Percentiles rank a stretch among this genome's conserved stretches.
These are phyloP conservation scores for Heliangelus exortis DNA, from an alignment of 2,797 vertebrate species.

Conservation along the genomic window DNA sequence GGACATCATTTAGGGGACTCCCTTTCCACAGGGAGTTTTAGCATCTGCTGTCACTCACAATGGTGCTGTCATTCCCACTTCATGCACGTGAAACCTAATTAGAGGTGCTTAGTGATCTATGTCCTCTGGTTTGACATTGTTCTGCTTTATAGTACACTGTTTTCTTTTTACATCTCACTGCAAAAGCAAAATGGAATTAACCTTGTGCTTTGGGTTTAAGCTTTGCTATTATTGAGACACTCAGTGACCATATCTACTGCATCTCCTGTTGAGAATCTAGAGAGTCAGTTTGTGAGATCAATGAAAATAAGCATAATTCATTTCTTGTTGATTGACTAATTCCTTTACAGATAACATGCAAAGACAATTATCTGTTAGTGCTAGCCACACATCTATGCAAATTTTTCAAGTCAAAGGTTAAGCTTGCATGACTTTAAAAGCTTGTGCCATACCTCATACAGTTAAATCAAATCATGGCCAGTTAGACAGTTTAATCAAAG, in stretches of 20 bases:
- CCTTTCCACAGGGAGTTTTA: slow-evolving; percentile 12
- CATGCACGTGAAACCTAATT: neutral
- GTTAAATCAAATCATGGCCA: neutral
- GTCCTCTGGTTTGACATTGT: neutral
- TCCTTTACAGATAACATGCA: neutral
- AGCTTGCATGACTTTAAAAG: neutral
- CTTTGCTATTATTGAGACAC: neutral
- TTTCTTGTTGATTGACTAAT: neutral
- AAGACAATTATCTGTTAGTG: neutral
- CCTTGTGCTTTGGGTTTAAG: neutral
- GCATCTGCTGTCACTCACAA: neutral
- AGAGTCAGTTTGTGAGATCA: neutral
- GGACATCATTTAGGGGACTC: neutral
- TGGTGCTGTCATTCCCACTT: neutral
- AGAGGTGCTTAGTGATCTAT: neutral
- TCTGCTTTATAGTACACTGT: neutral
- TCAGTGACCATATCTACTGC: neutral
- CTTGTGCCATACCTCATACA: neutral
- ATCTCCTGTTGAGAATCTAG: neutral
- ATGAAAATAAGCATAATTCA: neutral
- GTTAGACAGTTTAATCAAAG: neutral
- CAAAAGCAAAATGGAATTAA: neutral
- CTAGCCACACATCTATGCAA: neutral
- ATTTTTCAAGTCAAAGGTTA: neutral
- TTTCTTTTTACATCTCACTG: neutral